Percentiles rank a stretch among this genome's conserved stretches.
Evolutionary conservation across 2,888 invertebrate species (phyloP).

Genomic region (Kryphioiulus occultus): DNA sequence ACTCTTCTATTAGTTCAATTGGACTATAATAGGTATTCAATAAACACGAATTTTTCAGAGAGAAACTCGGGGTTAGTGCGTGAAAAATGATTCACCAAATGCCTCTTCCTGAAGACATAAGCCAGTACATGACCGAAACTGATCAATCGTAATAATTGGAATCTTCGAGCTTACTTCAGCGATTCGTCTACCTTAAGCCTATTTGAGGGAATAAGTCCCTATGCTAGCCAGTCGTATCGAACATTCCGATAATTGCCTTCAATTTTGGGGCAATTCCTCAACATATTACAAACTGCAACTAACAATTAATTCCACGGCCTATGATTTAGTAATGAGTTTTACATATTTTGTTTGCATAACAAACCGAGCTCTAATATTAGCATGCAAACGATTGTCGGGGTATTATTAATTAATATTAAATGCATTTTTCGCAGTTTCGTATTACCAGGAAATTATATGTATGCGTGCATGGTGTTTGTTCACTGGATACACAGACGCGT

Average conservation of each 20-base stretch:
- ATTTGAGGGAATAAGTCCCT: too few species aligned
- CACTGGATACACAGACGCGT: background rate
- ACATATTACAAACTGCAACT: background rate
- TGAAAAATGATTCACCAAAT: too few species aligned
- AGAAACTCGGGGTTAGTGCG: too few species aligned
- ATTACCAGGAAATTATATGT: background rate
- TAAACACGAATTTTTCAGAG: too few species aligned
- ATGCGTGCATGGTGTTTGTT: background rate
- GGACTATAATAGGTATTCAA: too few species aligned
- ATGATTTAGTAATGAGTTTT: background rate
- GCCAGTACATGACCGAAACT: too few species aligned
- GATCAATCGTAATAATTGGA: too few species aligned
- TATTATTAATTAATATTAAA: constrained; percentile 7
- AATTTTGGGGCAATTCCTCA: background rate
- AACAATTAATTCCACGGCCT: background rate
- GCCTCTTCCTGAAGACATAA: too few species aligned
- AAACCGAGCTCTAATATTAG: background rate
- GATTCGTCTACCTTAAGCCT: too few species aligned
- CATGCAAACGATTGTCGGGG: background rate
- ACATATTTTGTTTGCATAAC: background rate
- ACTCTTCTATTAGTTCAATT: too few species aligned
- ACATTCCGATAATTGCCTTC: background rate
- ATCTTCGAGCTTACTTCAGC: too few species aligned
- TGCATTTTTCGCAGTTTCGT: background rate
- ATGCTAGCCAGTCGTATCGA: too few species aligned